A percentile compares a stretch with the other conserved stretches of the same genome.
Conservation (phyloP, 1,140 invertebrate genomes). For the Heliconius nattereri region DNA sequence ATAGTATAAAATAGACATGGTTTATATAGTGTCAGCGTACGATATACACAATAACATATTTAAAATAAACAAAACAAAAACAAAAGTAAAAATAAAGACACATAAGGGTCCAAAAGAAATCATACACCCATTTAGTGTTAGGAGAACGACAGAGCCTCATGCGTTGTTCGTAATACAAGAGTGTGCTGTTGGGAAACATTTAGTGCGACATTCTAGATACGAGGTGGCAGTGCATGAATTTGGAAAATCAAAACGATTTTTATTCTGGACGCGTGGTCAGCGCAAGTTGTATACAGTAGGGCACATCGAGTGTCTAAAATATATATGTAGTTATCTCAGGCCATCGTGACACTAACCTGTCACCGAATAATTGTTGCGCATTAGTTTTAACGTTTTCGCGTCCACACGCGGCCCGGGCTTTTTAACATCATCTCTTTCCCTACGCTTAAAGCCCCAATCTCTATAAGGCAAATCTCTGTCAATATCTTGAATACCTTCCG, state of each 20-base stretch:
- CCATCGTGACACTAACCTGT: conserved; percentile 78
- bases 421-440: conserved; percentile 95
- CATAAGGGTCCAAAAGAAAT: conserved; percentile 22
- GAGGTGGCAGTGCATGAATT: conserved; percentile 65
- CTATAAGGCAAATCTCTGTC: conserved; percentile 73
- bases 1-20: conserved; percentile 13
- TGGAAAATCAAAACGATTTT: conserved; percentile 50
- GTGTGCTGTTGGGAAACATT: conserved; percentile 71
- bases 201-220: conserved; percentile 69
- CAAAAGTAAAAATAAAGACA: background rate
- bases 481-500: conserved; percentile 76
- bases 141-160: conserved; percentile 59
- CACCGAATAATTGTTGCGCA: conserved; percentile 76
- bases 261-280: conserved; percentile 52
- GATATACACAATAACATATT: conserved; percentile 1
- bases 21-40: conserved; percentile 2
- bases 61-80: background rate
- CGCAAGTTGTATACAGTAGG: conserved; percentile 49
- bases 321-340: conserved; percentile 45
- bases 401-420: conserved; percentile 93
- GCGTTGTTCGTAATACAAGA: conserved; percentile 55
- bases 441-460: conserved; percentile 89
- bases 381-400: conserved; percentile 74
- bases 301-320: conserved; percentile 69
- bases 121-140: conserved; percentile 33